Evolutionary conservation across 2,113 vertebrate genomes (phyloP).

Genomic region (Saimiri boliviensis): DNA sequence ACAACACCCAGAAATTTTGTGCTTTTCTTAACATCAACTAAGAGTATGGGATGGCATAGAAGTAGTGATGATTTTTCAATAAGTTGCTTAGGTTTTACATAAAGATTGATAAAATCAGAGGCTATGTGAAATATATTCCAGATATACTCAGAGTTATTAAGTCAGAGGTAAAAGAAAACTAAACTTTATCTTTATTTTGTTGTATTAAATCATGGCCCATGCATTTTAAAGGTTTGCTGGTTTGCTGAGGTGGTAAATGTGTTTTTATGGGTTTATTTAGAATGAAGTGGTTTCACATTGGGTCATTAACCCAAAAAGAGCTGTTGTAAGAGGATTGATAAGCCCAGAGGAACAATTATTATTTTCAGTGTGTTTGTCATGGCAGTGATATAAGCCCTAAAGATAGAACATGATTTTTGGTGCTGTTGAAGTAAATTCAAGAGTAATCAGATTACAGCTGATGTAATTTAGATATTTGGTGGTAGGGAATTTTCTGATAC

Average conservation of each 20-base stretch:
- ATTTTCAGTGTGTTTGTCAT: conserved; percentile 12
- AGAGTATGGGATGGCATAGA: background rate
- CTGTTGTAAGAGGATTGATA: background rate
- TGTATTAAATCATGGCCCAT: background rate
- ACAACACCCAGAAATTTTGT: background rate
- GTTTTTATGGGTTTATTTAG: background rate
- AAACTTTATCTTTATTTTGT: background rate
- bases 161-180: background rate
- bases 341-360: background rate
- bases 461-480: conserved; percentile 58
- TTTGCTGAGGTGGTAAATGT: background rate
- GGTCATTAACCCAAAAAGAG: background rate
- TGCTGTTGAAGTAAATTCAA: background rate
- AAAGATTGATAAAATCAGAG: background rate
- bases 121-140: background rate
- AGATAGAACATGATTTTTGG: background rate
- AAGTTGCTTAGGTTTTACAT: background rate
- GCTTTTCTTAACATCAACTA: background rate
- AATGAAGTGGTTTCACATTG: background rate
- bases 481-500: conserved; percentile 39
- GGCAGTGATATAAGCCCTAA: background rate
- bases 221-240: background rate
- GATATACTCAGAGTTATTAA: background rate
- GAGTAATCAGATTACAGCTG: conserved; percentile 55
- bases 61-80: background rate